These are phyloP conservation scores for Tympanuchus pallidicinctus DNA, from an alignment of 2,113 vertebrate species.

Conservation along the genomic window DNA sequence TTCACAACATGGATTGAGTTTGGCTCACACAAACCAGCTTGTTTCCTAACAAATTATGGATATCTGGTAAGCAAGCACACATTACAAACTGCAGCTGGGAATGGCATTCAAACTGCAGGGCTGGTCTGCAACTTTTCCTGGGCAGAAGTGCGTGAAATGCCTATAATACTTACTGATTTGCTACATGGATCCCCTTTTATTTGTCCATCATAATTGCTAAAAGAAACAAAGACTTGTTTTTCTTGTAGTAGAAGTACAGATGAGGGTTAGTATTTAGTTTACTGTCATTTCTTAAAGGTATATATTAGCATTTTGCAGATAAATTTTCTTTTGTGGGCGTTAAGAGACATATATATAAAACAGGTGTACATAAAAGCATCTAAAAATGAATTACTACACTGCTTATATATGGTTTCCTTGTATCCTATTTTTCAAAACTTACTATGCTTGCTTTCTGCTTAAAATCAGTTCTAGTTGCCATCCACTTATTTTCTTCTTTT, in stretches of 20 bases:
- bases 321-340: background rate
- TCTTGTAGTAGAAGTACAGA: background rate
- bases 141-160: background rate
- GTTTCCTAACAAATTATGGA: background rate
- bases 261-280: background rate
- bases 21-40: background rate
- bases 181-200: background rate
- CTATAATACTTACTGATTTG: background rate
- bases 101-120: background rate
- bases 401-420: background rate
- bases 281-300: background rate
- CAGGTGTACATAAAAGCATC: background rate
- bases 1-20: background rate
- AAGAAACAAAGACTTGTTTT: background rate
- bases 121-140: background rate
- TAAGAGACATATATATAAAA: background rate
- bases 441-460: background rate
- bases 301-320: background rate
- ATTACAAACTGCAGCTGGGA: accelerated
- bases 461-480: background rate
- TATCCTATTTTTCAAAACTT: background rate
- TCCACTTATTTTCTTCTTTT: background rate
- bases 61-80: background rate
- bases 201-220: background rate
- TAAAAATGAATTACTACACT: background rate